Evolutionary conservation across 2,113 vertebrate species (phyloP), one percentile per base, ranked within the genome.

Genomic region (Girardinichthys multiradiatus): DNA sequence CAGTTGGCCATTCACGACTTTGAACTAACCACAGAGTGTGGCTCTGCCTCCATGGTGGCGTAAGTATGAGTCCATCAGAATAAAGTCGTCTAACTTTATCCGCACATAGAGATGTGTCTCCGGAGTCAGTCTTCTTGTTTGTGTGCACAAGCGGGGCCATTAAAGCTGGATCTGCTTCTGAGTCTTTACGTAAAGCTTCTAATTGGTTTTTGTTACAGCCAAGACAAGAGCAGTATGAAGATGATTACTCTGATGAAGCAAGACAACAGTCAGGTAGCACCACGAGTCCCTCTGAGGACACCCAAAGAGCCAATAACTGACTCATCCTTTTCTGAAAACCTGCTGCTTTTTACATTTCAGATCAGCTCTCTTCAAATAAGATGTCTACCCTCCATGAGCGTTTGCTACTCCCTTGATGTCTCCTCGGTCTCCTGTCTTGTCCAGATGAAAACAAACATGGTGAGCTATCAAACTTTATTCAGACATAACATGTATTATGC

Each of bases 321-420:
- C 0, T 71, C 35, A 24, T 60, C 64, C 1, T 62, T 0, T 63
- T 76, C 11, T 83, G 4, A 72, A 31, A 29, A 64, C 26, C 0
- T 58, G 0, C 11, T 70, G 27, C 1, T 74, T 37, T 67, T n/a
- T 13, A 10, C 54, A 28, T 66, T 83, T 70, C 28, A 98, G 96
- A 95, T 93, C 87, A 96, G 92, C 89, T 96, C 85, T 58, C 89
- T 99, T 0, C 75, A 94, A 84, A 96, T 99, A 64, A 95, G 95
- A 91, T 93, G 93, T 1, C 82, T 99, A 74, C 96, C 97, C 5
- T 75, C 92, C 0, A 96, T 99, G 96, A 90, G 93, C 24, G 88
- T 87, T 14, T 93, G 97, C 1, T 98, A 97, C 80, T 97, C 95
- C 45, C 88, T 99, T 66, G 94, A 99, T 86, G 93, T 98, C 8